Percentiles rank a stretch among this genome's conserved stretches.
phyloP scores from a whole-genome alignment of 2,888 invertebrate species.

The Euplexia lucipara region DNA sequence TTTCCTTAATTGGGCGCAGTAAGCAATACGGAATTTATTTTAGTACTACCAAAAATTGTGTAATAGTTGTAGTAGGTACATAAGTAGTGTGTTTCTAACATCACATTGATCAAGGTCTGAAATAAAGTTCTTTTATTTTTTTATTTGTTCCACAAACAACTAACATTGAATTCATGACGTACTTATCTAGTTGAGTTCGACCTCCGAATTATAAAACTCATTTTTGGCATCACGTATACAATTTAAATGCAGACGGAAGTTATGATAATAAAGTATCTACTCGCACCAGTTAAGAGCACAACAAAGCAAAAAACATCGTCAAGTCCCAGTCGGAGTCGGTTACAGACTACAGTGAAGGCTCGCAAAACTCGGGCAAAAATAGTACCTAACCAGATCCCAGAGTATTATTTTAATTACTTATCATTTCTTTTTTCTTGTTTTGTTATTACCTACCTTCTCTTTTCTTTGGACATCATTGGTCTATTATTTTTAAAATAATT shows the following conservation, averaged over 20 bases:
- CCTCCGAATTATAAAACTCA: conserved; percentile 6
- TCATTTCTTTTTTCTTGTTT: no score
- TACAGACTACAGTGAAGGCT: no score
- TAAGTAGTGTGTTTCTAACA: no score
- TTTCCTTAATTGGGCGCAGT: conserved; percentile 11
- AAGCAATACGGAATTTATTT: background rate
- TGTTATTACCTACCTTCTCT: no score
- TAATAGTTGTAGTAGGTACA: background rate
- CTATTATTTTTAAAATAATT: no score
- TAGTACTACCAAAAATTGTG: background rate
- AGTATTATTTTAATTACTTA: no score
- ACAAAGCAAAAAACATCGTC: background rate
- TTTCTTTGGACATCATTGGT: no score
- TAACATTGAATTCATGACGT: conserved; percentile 8
- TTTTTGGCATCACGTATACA: conserved; percentile 8
- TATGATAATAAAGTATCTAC: conserved; percentile 3
- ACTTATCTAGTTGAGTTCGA: conserved; percentile 1
- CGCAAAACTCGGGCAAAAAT: no score
- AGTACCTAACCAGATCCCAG: no score
- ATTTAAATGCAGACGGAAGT: conserved; percentile 18
- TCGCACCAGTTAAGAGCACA: background rate
- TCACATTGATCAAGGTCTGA: no score
- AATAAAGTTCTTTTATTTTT: no score
- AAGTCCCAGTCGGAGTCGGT: no score
- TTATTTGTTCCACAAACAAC: background rate